These are phyloP conservation scores for Aurelia coerulea DNA, from an alignment of 30 jellyfish, hydroid and myxozoan genomes.

Conservation along the genomic window DNA sequence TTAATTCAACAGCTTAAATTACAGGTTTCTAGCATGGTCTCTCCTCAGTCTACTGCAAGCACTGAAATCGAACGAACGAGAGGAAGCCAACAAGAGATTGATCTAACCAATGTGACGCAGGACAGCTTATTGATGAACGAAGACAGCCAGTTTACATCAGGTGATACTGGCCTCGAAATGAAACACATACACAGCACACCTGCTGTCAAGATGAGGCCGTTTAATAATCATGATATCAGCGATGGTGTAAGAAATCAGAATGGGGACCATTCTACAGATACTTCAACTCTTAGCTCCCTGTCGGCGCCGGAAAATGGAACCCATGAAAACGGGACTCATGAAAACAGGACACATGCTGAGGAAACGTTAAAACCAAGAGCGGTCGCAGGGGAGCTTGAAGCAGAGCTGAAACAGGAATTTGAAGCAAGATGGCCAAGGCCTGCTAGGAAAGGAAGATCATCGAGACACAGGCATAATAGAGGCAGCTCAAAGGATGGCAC, in stretches of 20 bases:
- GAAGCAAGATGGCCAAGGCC: conserved; percentile 22
- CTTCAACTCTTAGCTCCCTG: conserved; percentile 46
- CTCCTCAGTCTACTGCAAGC: no score
- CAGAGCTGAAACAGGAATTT: conserved; percentile 32
- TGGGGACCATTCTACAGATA: conserved; percentile 16
- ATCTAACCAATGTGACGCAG: conserved; percentile 5
- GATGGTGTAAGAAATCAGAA: not conserved
- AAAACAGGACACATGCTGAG: conserved; percentile 7
- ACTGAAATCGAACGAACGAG: no score
- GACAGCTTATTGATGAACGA: conserved; percentile 15
- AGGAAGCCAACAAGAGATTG: not conserved
- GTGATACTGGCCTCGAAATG: not conserved
- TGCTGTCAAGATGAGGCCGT: conserved; percentile 7
- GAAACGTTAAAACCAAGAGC: not conserved
- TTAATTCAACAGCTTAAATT: no score
- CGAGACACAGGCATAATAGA: not conserved
- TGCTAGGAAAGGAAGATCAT: conserved; percentile 6
- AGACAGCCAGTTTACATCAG: conserved; percentile 9
- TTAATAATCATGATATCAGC: not conserved
- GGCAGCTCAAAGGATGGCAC: not conserved
- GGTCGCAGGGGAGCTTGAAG: conserved; percentile 40
- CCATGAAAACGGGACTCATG: conserved; percentile 10
- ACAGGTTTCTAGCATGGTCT: no score
- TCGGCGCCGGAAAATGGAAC: conserved; percentile 23
- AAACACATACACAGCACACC: conserved; percentile 56